phyloP scores from a whole-genome alignment of 2,888 invertebrate genomes.

The Cataglyphis albicans region DNA sequence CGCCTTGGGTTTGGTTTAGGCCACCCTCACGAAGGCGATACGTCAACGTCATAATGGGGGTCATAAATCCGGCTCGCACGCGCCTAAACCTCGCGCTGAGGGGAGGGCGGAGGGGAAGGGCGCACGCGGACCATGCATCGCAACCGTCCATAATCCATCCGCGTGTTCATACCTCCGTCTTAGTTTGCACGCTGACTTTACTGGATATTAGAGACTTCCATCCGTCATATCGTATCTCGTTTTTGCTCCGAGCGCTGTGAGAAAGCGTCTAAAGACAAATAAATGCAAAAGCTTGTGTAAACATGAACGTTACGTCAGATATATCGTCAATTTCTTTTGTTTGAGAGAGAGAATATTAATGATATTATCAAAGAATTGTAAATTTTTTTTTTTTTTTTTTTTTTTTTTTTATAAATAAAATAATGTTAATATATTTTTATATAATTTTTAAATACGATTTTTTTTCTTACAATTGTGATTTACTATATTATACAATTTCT shows the following conservation, averaged over 20 bases:
- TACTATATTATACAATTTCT: constrained; percentile 1
- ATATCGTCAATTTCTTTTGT: background rate
- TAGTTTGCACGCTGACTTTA: constrained; percentile 74
- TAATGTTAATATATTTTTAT: constrained; percentile 4
- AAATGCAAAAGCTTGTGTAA: background rate
- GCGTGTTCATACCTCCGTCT: constrained; percentile 64
- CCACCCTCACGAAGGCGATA: constrained; percentile 78
- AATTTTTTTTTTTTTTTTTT: background rate
- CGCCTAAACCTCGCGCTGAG: constrained; percentile 73
- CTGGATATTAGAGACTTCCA: constrained; percentile 69
- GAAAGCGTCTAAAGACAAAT: constrained; percentile 30
- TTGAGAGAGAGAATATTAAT: background rate
- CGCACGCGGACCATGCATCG: constrained; percentile 73
- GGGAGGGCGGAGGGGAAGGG: constrained; percentile 46
- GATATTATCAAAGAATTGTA: background rate
- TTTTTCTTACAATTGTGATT: constrained; percentile 4
- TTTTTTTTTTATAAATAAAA: background rate
- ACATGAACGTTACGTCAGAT: background rate
- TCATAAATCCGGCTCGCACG: constrained; percentile 82
- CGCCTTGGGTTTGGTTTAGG: constrained; percentile 78
- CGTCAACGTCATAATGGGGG: constrained; percentile 83
- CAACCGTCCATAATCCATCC: constrained; percentile 71
- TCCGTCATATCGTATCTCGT: constrained; percentile 62
- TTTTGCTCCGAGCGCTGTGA: constrained; percentile 14
- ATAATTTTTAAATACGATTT: background rate